Percentiles rank a stretch among this genome's conserved stretches.
Conservation (phyloP, 2,888 invertebrate species). For the Tanypteryx hageni region DNA sequence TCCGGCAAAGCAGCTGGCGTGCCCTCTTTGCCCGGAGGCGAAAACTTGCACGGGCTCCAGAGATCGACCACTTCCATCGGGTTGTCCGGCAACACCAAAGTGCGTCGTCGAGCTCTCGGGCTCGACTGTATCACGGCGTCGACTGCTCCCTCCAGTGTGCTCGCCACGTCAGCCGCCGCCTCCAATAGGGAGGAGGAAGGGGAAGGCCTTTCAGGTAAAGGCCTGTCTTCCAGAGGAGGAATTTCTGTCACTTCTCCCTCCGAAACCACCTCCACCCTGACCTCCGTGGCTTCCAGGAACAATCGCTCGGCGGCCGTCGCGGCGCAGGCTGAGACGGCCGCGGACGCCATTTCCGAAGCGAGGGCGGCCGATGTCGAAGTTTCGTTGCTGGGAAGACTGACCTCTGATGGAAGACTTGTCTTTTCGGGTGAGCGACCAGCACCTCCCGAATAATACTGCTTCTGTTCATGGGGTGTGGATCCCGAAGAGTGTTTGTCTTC, state of each 20-base stretch:
- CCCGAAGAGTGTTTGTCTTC: slow-evolving; percentile 32
- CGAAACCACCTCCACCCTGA: neutral
- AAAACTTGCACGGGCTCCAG: slow-evolving; percentile 37
- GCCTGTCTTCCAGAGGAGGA: neutral
- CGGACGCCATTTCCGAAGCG: slow-evolving; percentile 37
- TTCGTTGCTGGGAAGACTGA: slow-evolving; percentile 43
- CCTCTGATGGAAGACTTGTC: slow-evolving; percentile 61
- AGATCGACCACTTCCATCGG: slow-evolving; percentile 59
- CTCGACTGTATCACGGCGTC: slow-evolving; percentile 82
- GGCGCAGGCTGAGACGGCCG: slow-evolving; percentile 56
- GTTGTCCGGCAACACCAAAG: slow-evolving; percentile 10
- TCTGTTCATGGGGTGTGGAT: slow-evolving; percentile 37
- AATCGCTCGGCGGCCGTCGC: slow-evolving; percentile 27
- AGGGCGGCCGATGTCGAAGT: slow-evolving; percentile 65
- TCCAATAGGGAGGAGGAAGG: slow-evolving; percentile 78
- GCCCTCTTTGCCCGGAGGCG: slow-evolving; percentile 17
- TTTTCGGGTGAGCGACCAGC: slow-evolving; percentile 58
- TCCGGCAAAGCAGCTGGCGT: neutral
- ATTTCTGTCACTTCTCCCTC: neutral
- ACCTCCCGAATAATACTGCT: slow-evolving; percentile 51
- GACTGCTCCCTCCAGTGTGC: slow-evolving; percentile 82
- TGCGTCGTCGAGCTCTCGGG: slow-evolving; percentile 77
- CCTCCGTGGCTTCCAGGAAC: slow-evolving; percentile 50
- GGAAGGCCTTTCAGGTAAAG: slow-evolving; percentile 57
- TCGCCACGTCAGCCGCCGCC: slow-evolving; percentile 82